Evolutionary conservation across 1,140 invertebrate species (phyloP), one percentile per base, ranked within the genome.

Genomic region (Papilio polyxenes): DNA sequence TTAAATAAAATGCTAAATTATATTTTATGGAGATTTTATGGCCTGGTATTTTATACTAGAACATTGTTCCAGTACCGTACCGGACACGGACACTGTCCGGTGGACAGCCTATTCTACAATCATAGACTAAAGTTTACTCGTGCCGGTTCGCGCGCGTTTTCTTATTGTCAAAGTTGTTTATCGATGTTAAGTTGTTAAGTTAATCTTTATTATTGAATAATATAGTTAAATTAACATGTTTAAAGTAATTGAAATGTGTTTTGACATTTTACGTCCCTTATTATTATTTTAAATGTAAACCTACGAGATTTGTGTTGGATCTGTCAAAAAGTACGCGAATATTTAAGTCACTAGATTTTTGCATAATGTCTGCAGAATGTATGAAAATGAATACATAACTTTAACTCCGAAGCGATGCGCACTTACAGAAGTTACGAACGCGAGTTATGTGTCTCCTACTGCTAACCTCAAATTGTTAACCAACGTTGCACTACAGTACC

Each of bases 401-500:
- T 92, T 90, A 86, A 95, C 95, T 86, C 95, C 95, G 72, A 95
- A 95, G 87, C 93, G 95, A 65, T 95, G 87, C 85, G 92, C 94
- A 59, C 92, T 96, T 69, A 93, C 93, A 65, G 95, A 96, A 89
- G 92, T 95, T 48, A 95, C 94, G 5, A 95, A 95, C 88, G 90
- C 93, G 23, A 94, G 86, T 81, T 95, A 95, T 88, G 93, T 95
- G 15, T 96, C 95, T 17, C 95, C 95, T 37, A 96, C 92, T 65
- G 95, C 95, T 76, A 96, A 96, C 89, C 90, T 96, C 40, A 95
- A 95, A 88, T 86, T 96, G 49, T 89, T 96, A 51, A 96, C 95
- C 8, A 95, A 95, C 89, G 94, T 96, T 17, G 95, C 95, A 59
- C 87, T 95, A 76, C 94, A 95, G 82, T 94, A 94, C 83, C 93